Percentiles rank a stretch among this genome's conserved stretches.
These are phyloP conservation scores for Eulemur rubriventer DNA, from an alignment of 2,797 vertebrate species.

Conservation along the genomic window DNA sequence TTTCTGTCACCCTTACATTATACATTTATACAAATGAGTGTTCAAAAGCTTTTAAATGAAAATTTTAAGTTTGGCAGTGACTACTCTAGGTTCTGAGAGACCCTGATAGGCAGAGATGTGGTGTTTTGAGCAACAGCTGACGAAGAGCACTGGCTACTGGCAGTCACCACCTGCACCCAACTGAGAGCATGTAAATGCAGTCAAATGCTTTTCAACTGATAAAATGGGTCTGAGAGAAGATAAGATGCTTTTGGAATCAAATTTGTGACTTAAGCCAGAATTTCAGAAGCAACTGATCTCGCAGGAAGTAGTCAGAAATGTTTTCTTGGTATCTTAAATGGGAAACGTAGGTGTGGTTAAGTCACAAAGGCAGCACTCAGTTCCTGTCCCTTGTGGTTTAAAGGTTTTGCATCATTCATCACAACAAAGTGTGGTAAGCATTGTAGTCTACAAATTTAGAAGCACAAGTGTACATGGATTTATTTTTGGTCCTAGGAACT, in stretches of 20 bases:
- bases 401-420: constrained; percentile 69
- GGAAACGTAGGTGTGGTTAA: constrained; percentile 73
- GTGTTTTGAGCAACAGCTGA: not conserved
- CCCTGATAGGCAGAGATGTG: not conserved
- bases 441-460: constrained; percentile 51
- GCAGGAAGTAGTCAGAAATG: constrained; percentile 46
- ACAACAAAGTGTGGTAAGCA: constrained; percentile 27
- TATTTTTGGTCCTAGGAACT: constrained; percentile 36
- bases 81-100: not conserved
- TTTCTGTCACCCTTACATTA: not conserved
- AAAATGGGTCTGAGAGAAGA: not conserved
- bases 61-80: not conserved
- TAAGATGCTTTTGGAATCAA: constrained; percentile 37
- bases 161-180: not conserved
- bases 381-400: constrained; percentile 82
- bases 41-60: not conserved
- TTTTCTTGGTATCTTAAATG: constrained; percentile 58
- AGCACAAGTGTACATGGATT: constrained; percentile 21
- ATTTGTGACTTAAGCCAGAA: constrained; percentile 32
- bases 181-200: not conserved
- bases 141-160: not conserved
- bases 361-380: constrained; percentile 41
- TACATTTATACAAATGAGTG: not conserved
- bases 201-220: not conserved
- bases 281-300: constrained; percentile 47